These are phyloP conservation scores for Sphaeridia pumilis DNA, from an alignment of 2,888 invertebrate species.

Conservation along the genomic window DNA sequence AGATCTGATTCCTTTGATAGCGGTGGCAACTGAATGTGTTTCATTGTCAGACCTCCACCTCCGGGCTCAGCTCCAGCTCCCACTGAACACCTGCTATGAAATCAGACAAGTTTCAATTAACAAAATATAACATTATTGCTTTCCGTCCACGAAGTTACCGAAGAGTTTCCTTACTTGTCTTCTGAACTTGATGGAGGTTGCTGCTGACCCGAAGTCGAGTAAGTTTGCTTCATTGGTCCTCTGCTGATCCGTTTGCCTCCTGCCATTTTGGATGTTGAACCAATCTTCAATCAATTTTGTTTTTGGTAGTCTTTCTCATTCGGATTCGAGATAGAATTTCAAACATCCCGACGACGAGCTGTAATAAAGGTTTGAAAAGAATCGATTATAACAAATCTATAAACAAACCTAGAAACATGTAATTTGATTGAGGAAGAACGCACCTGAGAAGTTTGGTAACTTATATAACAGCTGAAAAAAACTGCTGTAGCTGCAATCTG, in stretches of 20 bases:
- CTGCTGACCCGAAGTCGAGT: slow-evolving; percentile 10
- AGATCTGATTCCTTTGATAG: slow-evolving; percentile 27
- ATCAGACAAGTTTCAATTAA: background rate
- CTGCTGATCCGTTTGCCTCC: slow-evolving; percentile 21
- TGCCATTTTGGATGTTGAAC: slow-evolving; percentile 13
- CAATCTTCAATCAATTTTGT: no score
- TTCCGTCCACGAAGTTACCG: background rate
- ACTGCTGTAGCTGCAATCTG: no score
- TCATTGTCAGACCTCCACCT: slow-evolving; percentile 19
- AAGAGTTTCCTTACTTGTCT: slow-evolving; percentile 14
- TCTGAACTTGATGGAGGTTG: slow-evolving; percentile 2
- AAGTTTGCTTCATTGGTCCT: slow-evolving; percentile 13
- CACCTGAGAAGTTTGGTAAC: no score
- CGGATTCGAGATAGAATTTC: no score
- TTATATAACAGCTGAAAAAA: no score
- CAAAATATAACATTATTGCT: background rate
- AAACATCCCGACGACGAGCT: no score
- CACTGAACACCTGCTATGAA: background rate
- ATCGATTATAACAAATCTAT: no score
- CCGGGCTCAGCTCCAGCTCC: background rate
- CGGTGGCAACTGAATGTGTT: slow-evolving; percentile 31
- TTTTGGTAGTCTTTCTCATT: no score
- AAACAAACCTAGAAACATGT: no score
- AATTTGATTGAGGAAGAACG: no score
- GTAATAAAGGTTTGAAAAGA: no score